phyloP scores from a whole-genome alignment of 1,140 invertebrate species.

The Diorhabda elongata region DNA sequence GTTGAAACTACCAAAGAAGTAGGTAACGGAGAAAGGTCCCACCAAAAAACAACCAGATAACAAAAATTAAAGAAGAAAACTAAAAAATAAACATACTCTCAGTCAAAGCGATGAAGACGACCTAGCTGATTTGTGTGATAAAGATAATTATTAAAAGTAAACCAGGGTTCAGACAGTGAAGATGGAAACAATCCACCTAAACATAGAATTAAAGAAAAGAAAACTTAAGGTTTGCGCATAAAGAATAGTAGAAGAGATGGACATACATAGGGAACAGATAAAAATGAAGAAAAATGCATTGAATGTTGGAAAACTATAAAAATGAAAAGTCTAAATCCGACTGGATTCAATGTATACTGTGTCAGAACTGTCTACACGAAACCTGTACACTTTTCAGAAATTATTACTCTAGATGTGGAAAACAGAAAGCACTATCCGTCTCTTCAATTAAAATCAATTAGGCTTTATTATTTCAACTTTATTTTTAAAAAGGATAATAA shows the following conservation, averaged over 20 bases:
- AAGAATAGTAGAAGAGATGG: not conserved
- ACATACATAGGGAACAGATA: no score
- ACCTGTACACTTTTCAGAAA: no score
- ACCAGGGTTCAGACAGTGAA: conserved; percentile 7
- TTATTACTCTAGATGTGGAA: no score
- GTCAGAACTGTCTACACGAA: no score
- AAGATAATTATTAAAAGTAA: conserved; percentile 6
- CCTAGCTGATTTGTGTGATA: conserved; percentile 5
- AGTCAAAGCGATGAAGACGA: not conserved
- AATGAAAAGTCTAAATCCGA: no score
- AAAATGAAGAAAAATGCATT: no score
- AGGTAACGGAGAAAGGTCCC: not conserved
- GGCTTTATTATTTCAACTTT: no score
- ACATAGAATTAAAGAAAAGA: conserved; percentile 11
- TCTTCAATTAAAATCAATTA: no score
- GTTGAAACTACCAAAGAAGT: not conserved
- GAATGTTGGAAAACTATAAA: no score
- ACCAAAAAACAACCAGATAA: conserved; percentile 6
- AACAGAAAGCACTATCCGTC: no score
- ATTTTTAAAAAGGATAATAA: no score
- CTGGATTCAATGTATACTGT: no score
- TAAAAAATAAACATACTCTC: not conserved
- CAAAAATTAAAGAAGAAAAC: not conserved
- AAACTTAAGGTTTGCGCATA: not conserved
- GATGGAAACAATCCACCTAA: not conserved